These are phyloP conservation scores for Pasiphila rectangulata DNA, from an alignment of 2,888 invertebrate genomes.

Conservation along the genomic window DNA sequence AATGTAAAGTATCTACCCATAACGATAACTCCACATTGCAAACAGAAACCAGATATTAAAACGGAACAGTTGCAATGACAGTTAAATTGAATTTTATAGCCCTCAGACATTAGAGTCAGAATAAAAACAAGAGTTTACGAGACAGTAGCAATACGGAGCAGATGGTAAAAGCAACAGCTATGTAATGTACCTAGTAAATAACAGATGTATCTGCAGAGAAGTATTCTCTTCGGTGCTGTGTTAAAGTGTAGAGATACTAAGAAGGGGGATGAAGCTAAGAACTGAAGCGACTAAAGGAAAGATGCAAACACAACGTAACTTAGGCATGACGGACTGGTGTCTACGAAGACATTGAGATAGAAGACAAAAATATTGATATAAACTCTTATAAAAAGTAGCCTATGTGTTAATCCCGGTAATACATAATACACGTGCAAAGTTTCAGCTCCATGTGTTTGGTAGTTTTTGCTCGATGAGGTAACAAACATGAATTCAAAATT, in stretches of 20 bases:
- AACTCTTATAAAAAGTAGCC: no score
- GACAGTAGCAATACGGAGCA: conserved; percentile 6
- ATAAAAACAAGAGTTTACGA: conserved; percentile 17
- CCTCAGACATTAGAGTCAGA: conserved; percentile 23
- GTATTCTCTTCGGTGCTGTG: conserved; percentile 35
- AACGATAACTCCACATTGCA: neutral
- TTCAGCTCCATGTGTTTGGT: no score
- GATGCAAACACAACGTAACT: no score
- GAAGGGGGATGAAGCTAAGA: conserved; percentile 9
- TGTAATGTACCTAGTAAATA: conserved; percentile 3
- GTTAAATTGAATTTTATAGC: conserved; percentile 34
- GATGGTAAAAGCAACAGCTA: conserved; percentile 6
- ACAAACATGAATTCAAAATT: no score
- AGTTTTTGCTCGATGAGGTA: no score
- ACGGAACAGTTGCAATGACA: conserved; percentile 23
- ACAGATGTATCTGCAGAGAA: conserved; percentile 30
- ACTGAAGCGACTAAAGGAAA: no score
- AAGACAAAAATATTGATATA: no score
- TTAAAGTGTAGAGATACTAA: conserved; percentile 35
- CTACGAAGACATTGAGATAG: no score
- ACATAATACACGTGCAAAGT: no score
- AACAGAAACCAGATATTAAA: conserved; percentile 22
- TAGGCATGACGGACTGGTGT: no score
- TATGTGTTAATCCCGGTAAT: no score
- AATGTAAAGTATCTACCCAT: conserved; percentile 3